Evolutionary conservation across 2,797 vertebrate species (phyloP).

Genomic region (Oreochromis grahami): DNA sequence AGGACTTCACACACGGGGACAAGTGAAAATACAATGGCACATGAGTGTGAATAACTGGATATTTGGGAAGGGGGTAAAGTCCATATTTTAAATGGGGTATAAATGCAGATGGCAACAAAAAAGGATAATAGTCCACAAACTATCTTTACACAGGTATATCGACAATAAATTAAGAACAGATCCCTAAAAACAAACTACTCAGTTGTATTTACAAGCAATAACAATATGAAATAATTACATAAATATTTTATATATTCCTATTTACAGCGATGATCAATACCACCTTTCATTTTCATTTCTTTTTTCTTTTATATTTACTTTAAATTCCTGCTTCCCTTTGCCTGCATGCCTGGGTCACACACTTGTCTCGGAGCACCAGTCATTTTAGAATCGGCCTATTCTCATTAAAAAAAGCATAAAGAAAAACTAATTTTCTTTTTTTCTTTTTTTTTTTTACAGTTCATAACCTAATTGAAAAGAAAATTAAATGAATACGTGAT

Average conservation of each 20-base stretch:
- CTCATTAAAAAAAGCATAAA: not conserved
- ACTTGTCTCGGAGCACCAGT: conserved; percentile 29
- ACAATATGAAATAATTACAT: conserved; percentile 99
- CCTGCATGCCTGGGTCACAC: conserved; percentile 47
- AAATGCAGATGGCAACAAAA: conserved; percentile 79
- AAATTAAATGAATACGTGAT: conserved; percentile 19
- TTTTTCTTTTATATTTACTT: conserved; percentile 24
- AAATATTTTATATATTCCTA: conserved; percentile 99
- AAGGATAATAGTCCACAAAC: conserved; percentile 78
- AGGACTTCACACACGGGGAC: conserved; percentile 75
- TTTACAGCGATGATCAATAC: conserved; percentile 88
- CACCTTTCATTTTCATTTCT: conserved; percentile 64
- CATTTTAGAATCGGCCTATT: not conserved
- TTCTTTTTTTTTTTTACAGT: not conserved
- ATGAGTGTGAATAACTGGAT: conserved; percentile 70
- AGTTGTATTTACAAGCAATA: conserved; percentile 97
- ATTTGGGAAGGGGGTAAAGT: conserved; percentile 53
- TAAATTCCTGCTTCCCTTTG: conserved; percentile 77
- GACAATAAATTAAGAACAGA: conserved; percentile 99
- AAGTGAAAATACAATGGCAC: conserved; percentile 80
- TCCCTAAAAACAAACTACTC: conserved; percentile 91
- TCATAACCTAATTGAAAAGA: conserved; percentile 49
- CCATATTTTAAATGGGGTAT: conserved; percentile 65
- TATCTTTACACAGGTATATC: conserved; percentile 91
- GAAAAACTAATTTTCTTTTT: not conserved